These are phyloP conservation scores for Enhydra lutris DNA, from an alignment of 2,113 vertebrate species.

Conservation along the genomic window DNA sequence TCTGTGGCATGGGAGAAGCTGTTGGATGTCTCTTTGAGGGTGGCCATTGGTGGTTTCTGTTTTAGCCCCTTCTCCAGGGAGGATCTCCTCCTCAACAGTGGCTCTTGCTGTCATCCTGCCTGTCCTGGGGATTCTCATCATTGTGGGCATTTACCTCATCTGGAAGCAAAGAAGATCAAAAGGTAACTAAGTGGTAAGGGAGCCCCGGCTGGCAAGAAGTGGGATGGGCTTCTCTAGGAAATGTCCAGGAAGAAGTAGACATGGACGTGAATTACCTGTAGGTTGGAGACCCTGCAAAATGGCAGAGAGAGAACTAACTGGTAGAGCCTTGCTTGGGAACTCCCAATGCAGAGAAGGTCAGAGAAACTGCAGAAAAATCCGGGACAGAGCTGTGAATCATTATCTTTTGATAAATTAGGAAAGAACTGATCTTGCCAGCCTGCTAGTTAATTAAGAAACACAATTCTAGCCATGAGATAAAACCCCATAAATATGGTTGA, in stretches of 20 bases:
- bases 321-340: neutral
- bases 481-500: neutral
- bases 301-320: neutral
- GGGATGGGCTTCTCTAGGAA: neutral
- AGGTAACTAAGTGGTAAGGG: conserved; percentile 52
- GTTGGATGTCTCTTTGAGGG: neutral
- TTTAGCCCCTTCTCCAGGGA: conserved; percentile 45
- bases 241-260: neutral
- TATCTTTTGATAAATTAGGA: conserved; percentile 13
- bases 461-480: neutral
- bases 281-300: neutral
- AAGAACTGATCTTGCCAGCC: neutral
- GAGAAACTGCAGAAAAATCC: neutral
- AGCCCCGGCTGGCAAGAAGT: neutral
- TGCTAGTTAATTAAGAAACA: conserved; percentile 36
- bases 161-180: conserved; percentile 70
- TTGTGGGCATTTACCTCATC: conserved; percentile 41
- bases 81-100: conserved; percentile 36
- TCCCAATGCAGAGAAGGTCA: neutral
- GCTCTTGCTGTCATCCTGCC: conserved; percentile 52
- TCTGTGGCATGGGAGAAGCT: neutral
- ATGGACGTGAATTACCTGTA: neutral
- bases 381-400: neutral
- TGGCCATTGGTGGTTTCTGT: conserved; percentile 31
- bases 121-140: conserved; percentile 44